Conservation (phyloP, 2,888 invertebrate species). For the Aradus depressus region DNA sequence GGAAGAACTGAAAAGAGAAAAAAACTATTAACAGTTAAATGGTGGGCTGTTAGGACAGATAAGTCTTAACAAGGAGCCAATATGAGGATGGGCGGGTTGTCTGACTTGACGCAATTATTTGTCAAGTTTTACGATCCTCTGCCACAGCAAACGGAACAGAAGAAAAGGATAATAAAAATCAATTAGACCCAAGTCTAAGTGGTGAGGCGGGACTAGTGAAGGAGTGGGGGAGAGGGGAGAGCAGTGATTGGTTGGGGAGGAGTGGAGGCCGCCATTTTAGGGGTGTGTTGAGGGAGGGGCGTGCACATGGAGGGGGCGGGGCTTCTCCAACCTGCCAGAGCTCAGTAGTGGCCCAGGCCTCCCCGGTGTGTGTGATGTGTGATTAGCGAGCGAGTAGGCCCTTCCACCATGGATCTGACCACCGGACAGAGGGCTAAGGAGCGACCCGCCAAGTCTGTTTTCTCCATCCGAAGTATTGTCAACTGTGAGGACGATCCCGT, state of each 20-base stretch:
- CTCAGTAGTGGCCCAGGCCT: slow-evolving; percentile 17
- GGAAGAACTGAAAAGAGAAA: no score
- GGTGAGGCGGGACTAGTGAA: neutral
- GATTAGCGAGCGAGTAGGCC: slow-evolving; percentile 15
- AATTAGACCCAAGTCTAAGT: slow-evolving; percentile 13
- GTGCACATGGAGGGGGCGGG: no score
- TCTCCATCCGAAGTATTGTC: slow-evolving; percentile 47
- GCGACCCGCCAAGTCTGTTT: slow-evolving; percentile 47
- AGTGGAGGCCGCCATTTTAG: slow-evolving; percentile 27
- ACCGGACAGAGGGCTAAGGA: slow-evolving; percentile 37
- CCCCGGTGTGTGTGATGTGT: slow-evolving; percentile 18
- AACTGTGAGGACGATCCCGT: slow-evolving; percentile 41
- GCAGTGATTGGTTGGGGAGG: slow-evolving; percentile 9
- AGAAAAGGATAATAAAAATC: slow-evolving; percentile 25
- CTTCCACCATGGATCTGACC: slow-evolving; percentile 31
- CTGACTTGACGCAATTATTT: slow-evolving; percentile 6
- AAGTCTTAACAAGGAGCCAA: slow-evolving; percentile 5
- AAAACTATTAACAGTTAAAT: slow-evolving; percentile 12
- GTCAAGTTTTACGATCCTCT: slow-evolving; percentile 9
- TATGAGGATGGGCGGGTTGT: slow-evolving; percentile 8
- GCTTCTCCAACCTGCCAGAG: no score
- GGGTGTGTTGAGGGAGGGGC: slow-evolving; percentile 16
- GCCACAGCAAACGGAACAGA: no score
- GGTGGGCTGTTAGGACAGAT: neutral
- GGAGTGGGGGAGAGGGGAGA: slow-evolving; percentile 3